Percentiles rank a stretch among this genome's conserved stretches.
phyloP scores from a whole-genome alignment of 2,888 invertebrate species.

The Taenaris catops region DNA sequence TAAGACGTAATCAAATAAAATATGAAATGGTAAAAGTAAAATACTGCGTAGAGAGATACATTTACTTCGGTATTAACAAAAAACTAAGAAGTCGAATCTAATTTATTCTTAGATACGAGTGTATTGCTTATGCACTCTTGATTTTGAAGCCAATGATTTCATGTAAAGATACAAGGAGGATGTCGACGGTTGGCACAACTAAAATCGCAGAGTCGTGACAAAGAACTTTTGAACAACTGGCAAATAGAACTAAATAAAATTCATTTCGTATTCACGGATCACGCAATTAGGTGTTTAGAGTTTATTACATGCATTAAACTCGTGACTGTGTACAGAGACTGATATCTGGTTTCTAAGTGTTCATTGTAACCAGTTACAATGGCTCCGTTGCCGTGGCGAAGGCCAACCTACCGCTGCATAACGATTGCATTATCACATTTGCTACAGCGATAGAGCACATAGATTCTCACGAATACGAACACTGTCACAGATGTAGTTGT shows the following conservation, averaged over 20 bases:
- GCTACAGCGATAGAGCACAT: constrained; percentile 38
- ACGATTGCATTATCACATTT: constrained; percentile 54
- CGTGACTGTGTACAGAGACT: constrained; percentile 52
- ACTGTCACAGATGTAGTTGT: constrained; percentile 1
- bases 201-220: too few relatives aligned
- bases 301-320: constrained; percentile 41
- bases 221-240: too few relatives aligned
- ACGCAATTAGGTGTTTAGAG: constrained; percentile 25
- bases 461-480: constrained; percentile 15
- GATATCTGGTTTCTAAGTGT: constrained; percentile 69
- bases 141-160: too few relatives aligned
- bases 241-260: constrained; percentile 1
- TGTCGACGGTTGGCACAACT: too few relatives aligned
- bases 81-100: too few relatives aligned
- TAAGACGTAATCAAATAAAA: too few relatives aligned
- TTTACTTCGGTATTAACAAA: too few relatives aligned
- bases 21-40: too few relatives aligned
- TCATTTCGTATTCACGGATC: constrained; percentile 15
- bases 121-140: too few relatives aligned
- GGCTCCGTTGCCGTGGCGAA: constrained; percentile 66
- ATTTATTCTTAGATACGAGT: too few relatives aligned
- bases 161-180: too few relatives aligned
- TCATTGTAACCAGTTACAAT: constrained; percentile 66
- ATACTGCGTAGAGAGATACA: too few relatives aligned
- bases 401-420: constrained; percentile 65